phyloP scores from a whole-genome alignment of 2,888 invertebrate genomes.

The Oxytorus armatus region DNA sequence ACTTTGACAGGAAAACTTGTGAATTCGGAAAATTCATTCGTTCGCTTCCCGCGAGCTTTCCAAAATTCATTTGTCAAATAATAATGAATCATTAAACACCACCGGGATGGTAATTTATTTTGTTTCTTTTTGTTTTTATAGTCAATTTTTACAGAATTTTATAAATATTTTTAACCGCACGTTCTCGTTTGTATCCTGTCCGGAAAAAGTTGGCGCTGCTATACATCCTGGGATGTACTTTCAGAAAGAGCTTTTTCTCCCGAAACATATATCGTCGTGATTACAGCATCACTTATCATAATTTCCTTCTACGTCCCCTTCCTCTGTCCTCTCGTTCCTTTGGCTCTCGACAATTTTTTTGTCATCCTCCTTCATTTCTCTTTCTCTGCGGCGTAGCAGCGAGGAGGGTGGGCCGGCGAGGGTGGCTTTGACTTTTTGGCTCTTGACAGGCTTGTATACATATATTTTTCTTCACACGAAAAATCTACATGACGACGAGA shows the following conservation, averaged over 20 bases:
- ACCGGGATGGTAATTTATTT: too few relatives aligned
- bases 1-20: too few relatives aligned
- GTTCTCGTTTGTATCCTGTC: neutral
- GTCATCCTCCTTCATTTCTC: constrained; percentile 31
- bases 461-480: constrained; percentile 14
- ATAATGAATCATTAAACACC: too few relatives aligned
- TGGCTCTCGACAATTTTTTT: constrained; percentile 43
- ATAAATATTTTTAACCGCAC: neutral
- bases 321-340: constrained; percentile 33
- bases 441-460: constrained; percentile 5
- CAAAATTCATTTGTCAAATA: too few relatives aligned
- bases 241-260: constrained; percentile 45
- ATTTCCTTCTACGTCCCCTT: constrained; percentile 59
- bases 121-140: too few relatives aligned
- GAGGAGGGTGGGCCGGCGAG: neutral
- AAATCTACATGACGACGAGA: constrained; percentile 25
- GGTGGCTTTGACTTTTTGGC: constrained; percentile 41
- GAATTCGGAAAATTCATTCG: too few relatives aligned
- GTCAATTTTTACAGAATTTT: neutral
- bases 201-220: neutral
- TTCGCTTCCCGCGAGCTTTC: too few relatives aligned
- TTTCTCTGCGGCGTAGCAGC: neutral
- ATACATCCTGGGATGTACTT: constrained; percentile 16
- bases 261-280: constrained; percentile 60
- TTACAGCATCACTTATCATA: constrained; percentile 71